A percentile compares a stretch with the other conserved stretches of the same genome.
phyloP scores from a whole-genome alignment of 2,113 vertebrate species.

The Cettia cetti region DNA sequence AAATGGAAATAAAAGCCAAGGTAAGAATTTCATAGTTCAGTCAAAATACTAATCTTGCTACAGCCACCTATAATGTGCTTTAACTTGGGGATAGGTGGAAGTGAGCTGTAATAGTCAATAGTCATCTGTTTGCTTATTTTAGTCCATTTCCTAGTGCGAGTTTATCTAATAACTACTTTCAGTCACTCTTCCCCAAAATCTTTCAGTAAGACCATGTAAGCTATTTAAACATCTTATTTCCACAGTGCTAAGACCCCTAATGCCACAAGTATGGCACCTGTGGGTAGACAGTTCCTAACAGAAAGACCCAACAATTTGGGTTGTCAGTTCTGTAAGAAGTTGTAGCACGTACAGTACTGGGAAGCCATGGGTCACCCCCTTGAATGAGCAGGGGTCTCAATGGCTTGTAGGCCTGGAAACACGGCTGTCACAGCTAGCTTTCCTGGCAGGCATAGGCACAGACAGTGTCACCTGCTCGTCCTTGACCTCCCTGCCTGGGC shows the following conservation, averaged over 20 bases:
- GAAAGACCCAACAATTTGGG: neutral
- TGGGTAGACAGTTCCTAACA: neutral
- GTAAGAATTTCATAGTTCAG: conserved; percentile 62
- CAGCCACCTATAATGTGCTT: neutral
- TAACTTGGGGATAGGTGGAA: neutral
- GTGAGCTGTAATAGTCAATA: neutral
- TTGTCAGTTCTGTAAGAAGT: neutral
- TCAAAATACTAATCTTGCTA: neutral
- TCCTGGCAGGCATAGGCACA: neutral
- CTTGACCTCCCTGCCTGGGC: neutral
- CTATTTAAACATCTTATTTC: neutral
- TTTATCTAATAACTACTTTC: neutral
- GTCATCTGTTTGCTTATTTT: neutral
- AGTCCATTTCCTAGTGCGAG: neutral
- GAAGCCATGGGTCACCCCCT: neutral
- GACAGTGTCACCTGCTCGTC: neutral
- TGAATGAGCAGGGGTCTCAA: neutral
- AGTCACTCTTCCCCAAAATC: neutral
- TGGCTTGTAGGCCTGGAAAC: neutral
- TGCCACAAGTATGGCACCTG: neutral
- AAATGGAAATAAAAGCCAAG: conserved; percentile 98
- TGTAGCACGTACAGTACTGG: neutral
- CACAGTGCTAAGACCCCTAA: neutral
- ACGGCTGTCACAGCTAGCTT: neutral
- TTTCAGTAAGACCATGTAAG: neutral